Conservation (phyloP, 2,797 vertebrate genomes). For the Rhinoraja longicauda region DNA sequence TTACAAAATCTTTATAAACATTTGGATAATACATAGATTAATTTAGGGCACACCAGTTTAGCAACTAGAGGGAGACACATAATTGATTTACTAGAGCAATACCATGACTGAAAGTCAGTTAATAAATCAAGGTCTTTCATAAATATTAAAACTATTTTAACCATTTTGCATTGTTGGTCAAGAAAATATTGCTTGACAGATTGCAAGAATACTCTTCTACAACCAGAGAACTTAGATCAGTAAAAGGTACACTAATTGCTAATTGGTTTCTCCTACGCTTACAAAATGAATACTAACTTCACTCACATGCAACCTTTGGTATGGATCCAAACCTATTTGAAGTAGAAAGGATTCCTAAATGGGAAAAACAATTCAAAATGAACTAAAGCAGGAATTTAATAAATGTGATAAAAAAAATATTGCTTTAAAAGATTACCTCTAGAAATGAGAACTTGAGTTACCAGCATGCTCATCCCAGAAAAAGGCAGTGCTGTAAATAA, state of each 20-base stretch:
- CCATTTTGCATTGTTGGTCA: neutral
- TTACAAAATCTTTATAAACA: no score
- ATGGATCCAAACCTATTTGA: conserved; percentile 64
- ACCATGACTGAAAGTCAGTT: neutral
- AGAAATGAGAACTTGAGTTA: conserved; percentile 64
- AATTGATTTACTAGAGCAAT: no score
- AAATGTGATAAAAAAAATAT: neutral
- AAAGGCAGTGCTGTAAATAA: conserved; percentile 63
- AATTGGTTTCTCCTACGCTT: neutral
- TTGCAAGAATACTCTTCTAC: neutral
- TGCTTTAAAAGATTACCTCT: conserved; percentile 60
- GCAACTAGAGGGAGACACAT: no score
- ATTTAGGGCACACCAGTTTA: no score
- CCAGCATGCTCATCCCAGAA: conserved; percentile 60
- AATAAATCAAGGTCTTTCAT: neutral
- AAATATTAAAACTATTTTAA: neutral
- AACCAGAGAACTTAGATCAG: neutral
- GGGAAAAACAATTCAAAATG: conserved; percentile 41
- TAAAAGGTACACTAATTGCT: neutral
- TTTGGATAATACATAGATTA: no score
- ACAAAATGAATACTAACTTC: conserved; percentile 35
- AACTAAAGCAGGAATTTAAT: neutral
- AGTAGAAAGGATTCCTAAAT: conserved; percentile 63
- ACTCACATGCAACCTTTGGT: conserved; percentile 71
- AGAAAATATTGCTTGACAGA: neutral